phyloP scores from a whole-genome alignment of 2,888 invertebrate species.

The Geophilus truncorum region DNA sequence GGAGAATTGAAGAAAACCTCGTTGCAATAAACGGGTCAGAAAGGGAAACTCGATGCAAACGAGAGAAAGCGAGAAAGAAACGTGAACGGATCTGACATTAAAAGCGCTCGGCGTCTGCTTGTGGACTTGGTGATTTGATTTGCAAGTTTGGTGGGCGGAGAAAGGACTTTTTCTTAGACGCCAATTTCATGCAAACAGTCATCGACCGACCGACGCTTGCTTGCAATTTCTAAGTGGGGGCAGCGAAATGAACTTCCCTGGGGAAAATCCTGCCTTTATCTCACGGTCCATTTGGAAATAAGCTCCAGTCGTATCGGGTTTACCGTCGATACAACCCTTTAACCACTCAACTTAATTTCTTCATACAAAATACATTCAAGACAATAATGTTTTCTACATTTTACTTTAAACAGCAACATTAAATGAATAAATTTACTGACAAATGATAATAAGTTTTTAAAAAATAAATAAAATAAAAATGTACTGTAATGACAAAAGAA shows the following conservation, averaged over 20 bases:
- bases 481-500: no score
- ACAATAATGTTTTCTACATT: no score
- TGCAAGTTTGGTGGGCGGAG: neutral
- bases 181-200: constrained; percentile 10
- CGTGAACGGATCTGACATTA: constrained; percentile 4
- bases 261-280: neutral
- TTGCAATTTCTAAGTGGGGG: neutral
- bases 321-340: neutral
- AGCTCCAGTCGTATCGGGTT: neutral
- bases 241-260: neutral
- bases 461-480: no score
- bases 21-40: neutral
- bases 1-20: neutral
- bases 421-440: no score
- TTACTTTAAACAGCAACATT: no score
- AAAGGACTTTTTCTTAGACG: neutral
- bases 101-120: neutral
- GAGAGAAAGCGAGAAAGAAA: neutral
- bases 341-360: neutral
- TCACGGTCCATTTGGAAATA: neutral
- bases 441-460: no score
- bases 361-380: no score
- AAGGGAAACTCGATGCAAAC: neutral
- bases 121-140: neutral
- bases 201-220: neutral